Evolutionary conservation across 2,113 vertebrate species (phyloP), one percentile per base, ranked within the genome.

Genomic region (Ifrita kowaldi): DNA sequence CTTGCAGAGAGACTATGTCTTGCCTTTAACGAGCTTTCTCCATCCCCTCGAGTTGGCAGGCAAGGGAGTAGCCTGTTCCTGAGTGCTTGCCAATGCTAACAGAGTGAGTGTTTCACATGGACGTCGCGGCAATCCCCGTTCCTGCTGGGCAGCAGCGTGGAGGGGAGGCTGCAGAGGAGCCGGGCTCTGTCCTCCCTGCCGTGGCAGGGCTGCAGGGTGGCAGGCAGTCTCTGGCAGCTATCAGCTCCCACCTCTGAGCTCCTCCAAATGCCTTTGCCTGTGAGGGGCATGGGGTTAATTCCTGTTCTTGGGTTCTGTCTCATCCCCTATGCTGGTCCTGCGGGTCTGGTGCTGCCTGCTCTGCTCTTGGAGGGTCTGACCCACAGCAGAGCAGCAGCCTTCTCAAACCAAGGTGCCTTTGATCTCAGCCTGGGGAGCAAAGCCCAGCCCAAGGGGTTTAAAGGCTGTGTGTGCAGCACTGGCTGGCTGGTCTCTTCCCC

Each of bases 81-180:
- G 56, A 84, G 69, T 0, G 5, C 24, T 52, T 89, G 74, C 62
- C 81, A 78, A 0, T 35, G 52, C 84, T 30, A 52, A 42, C 11
- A 74, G 68, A 52, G 64, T 2, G 15, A 63, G 56, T 20, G 32
- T 84, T 97, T 53, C 21, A 32, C 18, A 15, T 3, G 55, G 59
- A 2, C n/a, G 62, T 47, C 0, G 16, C 0, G 3, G 69, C 56
- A 57, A 4, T 63, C 27, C 44, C 44, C 1, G 13, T 18, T 53
- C 53, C 73, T 44, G 81, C 35, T 22, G 65, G 52, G 60, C 33
- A 50, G 20, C 46, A 50, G 60, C 0, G 1, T 21, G 73, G 33
- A 41, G n/a, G 46, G 55, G 37, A 52, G 53, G 11, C n/a, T 15
- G 32, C 47, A 42, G 50, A 26, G 37, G 41, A 62, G 46, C 28